Evolutionary conservation across 1,140 invertebrate species (phyloP), one percentile per base, ranked within the genome.

Genomic region (Cryptotermes secundus): DNA sequence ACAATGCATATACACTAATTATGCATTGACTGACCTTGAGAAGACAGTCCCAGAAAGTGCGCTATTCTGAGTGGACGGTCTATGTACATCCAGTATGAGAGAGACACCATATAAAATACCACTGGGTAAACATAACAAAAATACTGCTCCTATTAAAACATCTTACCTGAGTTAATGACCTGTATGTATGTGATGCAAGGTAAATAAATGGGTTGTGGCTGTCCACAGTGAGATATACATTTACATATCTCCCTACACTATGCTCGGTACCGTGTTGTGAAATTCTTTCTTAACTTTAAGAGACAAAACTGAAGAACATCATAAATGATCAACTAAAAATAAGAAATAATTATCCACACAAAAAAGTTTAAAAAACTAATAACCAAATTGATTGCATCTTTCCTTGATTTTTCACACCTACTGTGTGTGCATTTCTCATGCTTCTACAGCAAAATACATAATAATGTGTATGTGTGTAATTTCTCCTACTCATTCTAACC

Each of bases 361-460:
- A 36, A 81, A n/a, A 38, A 81, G 45, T 31, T 10, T 6, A 31
- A 10, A 72, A 79, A 83, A 83, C 24, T 65, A 34, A 34, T 36
- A 83, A 83, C 38, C 49, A 65, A 65, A 72, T 72, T 36, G 38
- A 83, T 83, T 83, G 53, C 83, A 10, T 83, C 53, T 83, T 83
- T 83, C 83, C 53, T 83, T 65, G 31, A 83, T 49, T 83, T 83
- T 72, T 83, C 59, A 83, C 53, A 53, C 59, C 59, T 83, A 83
- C 83, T 49, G 79, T 83, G 82, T 59, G 79, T 79, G 59, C 80
- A 49, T 45, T 82, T 83, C 35, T 72, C 83, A 83, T 83, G 83
- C 83, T 36, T 83, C 83, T 84, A 84, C 83, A 80, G 84, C 84
- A 84, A 84, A 84, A 84, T 84, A 84, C 80, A 82, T 84, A 82